Evolutionary conservation across 1,140 invertebrate species (phyloP), one percentile per base, ranked within the genome.

Genomic region (Callitettix versicolor): DNA sequence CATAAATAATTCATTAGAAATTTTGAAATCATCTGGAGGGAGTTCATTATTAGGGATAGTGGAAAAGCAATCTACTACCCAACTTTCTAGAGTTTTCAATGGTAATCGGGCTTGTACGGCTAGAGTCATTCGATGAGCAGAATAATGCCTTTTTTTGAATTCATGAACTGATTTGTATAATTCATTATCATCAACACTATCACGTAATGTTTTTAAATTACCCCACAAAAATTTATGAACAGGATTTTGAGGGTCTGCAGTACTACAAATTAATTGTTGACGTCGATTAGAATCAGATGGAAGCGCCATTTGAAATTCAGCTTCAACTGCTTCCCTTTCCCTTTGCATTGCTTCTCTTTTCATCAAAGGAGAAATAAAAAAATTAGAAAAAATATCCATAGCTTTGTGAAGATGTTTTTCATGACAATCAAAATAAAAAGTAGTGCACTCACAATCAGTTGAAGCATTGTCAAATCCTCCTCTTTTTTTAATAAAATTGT

Each of bases 311-410:
- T 85, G 79, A 69, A 89, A 91, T 69, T 91, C 87, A 84, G 90
- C 94, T 67, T 96, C 87, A 3, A 97, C 86, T 1, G 91, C 85
- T 69, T 92, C 87, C n/a, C 91, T 76, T 73, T 97, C 93, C 22
- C 91, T 76, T 42, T 85, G 80, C 74, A 95, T 95, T 0, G 90
- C 83, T 58, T 88, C 84, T 64, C 83, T 76, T 64, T 82, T 84
- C 81, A 96, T 90, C 30, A 95, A 70, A 2, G 94, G 94, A 38
- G 79, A 77, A 17, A 88, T 84, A 68, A 97, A 94, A 72, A 95
- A 88, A 65, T 95, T 86, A 40, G 89, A 82, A 74, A 96, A 95
- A 61, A 86, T 84, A 66, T 93, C 87, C 62, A 94, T 72, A 1
- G 82, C 81, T 36, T 81, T 75, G 2, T 76, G 67, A 3, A 94